Evolutionary conservation across 1,140 invertebrate genomes (phyloP).

Genomic region (Heterodera carotae): DNA sequence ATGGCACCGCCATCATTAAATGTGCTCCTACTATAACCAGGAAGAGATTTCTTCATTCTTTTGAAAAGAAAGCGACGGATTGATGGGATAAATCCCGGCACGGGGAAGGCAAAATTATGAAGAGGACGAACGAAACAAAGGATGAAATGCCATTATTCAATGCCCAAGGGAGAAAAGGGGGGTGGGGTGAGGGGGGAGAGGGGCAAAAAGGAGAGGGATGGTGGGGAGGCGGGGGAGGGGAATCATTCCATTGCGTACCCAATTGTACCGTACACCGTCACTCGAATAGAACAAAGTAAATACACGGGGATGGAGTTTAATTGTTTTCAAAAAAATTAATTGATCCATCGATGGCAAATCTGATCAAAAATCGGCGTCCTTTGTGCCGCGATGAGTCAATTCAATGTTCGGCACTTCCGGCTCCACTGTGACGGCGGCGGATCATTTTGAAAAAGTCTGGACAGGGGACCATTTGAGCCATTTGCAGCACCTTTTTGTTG

Average conservation of each 20-base stretch:
- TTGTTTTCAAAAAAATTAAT: too few relatives aligned
- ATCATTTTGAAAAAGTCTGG: slow-evolving; percentile 25
- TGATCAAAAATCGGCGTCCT: not conserved
- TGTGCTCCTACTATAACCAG: not conserved
- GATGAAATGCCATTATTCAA: not conserved
- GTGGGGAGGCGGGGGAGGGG: too few relatives aligned
- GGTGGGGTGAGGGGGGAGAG: too few relatives aligned
- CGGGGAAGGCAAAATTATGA: not conserved
- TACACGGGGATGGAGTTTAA: too few relatives aligned
- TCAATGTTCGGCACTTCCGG: not conserved
- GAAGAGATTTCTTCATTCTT: not conserved
- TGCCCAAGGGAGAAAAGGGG: not conserved
- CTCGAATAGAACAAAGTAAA: too few relatives aligned
- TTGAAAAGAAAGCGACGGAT: not conserved
- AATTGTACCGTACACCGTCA: too few relatives aligned
- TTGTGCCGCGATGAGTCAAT: not conserved
- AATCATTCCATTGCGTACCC: too few relatives aligned
- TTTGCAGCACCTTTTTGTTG: slow-evolving; percentile 9
- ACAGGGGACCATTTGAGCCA: slow-evolving; percentile 19
- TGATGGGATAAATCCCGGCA: not conserved
- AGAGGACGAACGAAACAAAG: not conserved
- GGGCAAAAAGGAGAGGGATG: too few relatives aligned
- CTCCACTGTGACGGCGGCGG: not conserved
- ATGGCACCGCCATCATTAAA: not conserved
- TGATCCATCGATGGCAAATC: too few relatives aligned